Conservation (phyloP, 2,797 vertebrate species). For the Luscinia luscinia region DNA sequence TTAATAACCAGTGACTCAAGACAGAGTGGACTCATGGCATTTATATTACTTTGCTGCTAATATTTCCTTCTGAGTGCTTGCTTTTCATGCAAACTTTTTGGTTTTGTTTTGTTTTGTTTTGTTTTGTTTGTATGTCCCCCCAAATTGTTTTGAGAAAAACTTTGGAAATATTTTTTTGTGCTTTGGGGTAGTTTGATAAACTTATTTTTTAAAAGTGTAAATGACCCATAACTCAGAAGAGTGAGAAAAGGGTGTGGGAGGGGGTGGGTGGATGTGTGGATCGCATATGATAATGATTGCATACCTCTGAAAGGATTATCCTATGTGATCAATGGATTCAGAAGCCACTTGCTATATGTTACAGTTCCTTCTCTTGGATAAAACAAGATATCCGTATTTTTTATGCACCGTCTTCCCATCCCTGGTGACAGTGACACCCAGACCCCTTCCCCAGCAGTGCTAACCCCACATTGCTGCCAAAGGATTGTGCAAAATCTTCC, state of each 20-base stretch:
- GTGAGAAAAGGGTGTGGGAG: not conserved
- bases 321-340: not conserved
- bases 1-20: constrained; percentile 90
- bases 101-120: not conserved
- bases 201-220: constrained; percentile 39
- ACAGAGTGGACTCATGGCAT: constrained; percentile 51
- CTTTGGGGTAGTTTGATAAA: constrained; percentile 29
- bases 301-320: not conserved
- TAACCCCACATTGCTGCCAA: not conserved
- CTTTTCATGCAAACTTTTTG: constrained; percentile 74
- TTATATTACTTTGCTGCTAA: constrained; percentile 81
- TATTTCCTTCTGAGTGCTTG: constrained; percentile 79
- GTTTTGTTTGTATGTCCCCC: not conserved
- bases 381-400: not conserved
- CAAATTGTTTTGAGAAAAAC: constrained; percentile 73
- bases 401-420: not conserved
- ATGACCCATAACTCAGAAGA: constrained; percentile 58
- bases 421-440: not conserved
- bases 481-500: not conserved
- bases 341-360: not conserved
- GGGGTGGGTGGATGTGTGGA: not conserved
- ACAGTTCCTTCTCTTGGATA: not conserved
- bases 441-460: not conserved
- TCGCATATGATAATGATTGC: not conserved
- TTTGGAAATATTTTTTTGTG: constrained; percentile 62